Evolutionary conservation across 64 coral and sea anemone genomes (phyloP).

Genomic region (Stichodactyla helianthus): DNA sequence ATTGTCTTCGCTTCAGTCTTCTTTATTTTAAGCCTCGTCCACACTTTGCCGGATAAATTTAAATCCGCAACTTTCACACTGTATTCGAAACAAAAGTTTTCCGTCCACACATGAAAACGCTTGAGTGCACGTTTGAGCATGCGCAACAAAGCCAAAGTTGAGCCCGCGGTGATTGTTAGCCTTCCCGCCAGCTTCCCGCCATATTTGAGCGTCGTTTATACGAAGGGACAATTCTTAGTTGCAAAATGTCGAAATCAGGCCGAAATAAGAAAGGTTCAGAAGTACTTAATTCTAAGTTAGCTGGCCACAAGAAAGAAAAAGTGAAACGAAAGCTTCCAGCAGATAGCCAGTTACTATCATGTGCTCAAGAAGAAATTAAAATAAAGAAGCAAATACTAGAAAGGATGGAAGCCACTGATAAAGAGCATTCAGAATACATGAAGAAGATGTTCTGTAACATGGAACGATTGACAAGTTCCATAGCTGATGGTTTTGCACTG

Average conservation of each 20-base stretch:
- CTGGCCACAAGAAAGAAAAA: conserved; percentile 28
- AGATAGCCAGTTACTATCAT: conserved; percentile 33
- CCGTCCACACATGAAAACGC: too few relatives aligned
- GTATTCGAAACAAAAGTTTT: too few relatives aligned
- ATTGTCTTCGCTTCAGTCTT: too few relatives aligned
- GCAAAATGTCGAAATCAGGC: conserved; percentile 31
- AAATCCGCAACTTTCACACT: too few relatives aligned
- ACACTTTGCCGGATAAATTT: too few relatives aligned
- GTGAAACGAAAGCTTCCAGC: conserved; percentile 34
- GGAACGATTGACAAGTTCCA: conserved; percentile 41
- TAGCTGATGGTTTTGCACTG: conserved; percentile 30
- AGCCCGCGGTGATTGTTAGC: too few relatives aligned
- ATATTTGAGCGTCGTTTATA: too few relatives aligned
- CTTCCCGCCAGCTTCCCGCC: too few relatives aligned
- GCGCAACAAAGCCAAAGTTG: too few relatives aligned
- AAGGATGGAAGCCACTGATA: conserved; percentile 45
- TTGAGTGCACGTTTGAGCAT: too few relatives aligned
- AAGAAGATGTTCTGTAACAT: conserved; percentile 43
- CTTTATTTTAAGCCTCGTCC: too few relatives aligned
- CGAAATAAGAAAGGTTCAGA: conserved; percentile 39
- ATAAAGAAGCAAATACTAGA: conserved; percentile 40
- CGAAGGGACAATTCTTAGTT: too few relatives aligned
- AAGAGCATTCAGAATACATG: conserved; percentile 32
- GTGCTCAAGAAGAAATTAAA: conserved; percentile 54
- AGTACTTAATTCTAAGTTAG: conserved; percentile 38